Evolutionary conservation across 2,113 vertebrate species (phyloP).

Genomic region (Nansenia antarctica): DNA sequence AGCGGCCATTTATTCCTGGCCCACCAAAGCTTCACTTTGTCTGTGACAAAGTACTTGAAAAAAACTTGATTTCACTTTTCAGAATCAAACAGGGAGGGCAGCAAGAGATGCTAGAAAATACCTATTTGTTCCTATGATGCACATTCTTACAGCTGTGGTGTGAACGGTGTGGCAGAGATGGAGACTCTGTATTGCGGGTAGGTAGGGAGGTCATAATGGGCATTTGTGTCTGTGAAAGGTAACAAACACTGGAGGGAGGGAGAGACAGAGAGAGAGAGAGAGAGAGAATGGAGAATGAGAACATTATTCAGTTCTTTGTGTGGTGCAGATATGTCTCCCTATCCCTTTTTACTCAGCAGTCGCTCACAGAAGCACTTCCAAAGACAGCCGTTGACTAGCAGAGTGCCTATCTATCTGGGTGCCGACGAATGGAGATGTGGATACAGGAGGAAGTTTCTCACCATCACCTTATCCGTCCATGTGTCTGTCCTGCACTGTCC

Average conservation of each 20-base stretch:
- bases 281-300: background rate
- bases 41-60: slow-evolving; percentile 11
- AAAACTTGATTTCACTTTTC: slow-evolving; percentile 47
- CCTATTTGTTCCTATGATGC: slow-evolving; percentile 13
- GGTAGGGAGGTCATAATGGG: slow-evolving; percentile 8
- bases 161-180: background rate
- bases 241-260: background rate
- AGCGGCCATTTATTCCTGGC: background rate
- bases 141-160: slow-evolving; percentile 8
- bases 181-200: background rate
- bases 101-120: slow-evolving; percentile 25
- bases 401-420: slow-evolving; percentile 39
- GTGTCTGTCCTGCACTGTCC: background rate
- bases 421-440: slow-evolving; percentile 19
- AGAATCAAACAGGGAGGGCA: slow-evolving; percentile 37
- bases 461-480: slow-evolving; percentile 8
- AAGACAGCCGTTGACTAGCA: slow-evolving; percentile 45
- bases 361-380: slow-evolving; percentile 47
- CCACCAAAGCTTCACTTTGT: background rate
- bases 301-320: slow-evolving; percentile 9
- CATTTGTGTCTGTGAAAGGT: background rate
- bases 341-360: background rate
- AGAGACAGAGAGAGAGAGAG: background rate
- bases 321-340: background rate
- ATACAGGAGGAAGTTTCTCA: slow-evolving; percentile 11